Evolutionary conservation across 1,140 invertebrate species (phyloP), one percentile per base, ranked within the genome.

Genomic region (Marisa cornuarietis): DNA sequence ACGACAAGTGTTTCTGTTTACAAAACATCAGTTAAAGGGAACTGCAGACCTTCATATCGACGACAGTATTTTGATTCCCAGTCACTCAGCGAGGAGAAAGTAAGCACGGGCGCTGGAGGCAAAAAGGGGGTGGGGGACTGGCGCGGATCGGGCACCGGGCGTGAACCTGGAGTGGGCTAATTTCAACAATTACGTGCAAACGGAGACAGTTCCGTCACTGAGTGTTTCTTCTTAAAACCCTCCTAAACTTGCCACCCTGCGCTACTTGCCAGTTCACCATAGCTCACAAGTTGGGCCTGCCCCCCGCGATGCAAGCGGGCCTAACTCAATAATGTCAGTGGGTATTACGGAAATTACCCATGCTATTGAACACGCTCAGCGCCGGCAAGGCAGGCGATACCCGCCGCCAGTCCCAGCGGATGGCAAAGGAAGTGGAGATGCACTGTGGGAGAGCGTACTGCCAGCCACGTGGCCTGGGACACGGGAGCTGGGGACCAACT

Each of bases 311-410:
- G 81, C 69, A 79, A 82, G 79, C 77, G 78, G 78, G n/a, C 58
- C 78, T 79, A 82, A 82, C 72, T 77, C 66, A 82, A 82, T 82
- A 82, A 82, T 69, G 81, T 82, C 81, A 82, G 73, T 79, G 75
- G 78, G 62, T 79, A 73, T 82, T 82, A 78, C 54, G 81, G 71
- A 82, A 79, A 82, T 82, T 82, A 77, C 72, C 74, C 81, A 68
- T 82, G 81, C 79, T 72, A 82, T 54, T 65, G 81, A 79, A 77
- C 81, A 82, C 72, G 75, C 73, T 54, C 51, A 51, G 7, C 18
- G 52, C 22, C 24, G 61, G 61, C 54, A 68, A 71, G 24, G 66
- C 71, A 42, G 49, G 54, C 31, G 68, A 71, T 66, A 68, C 65
- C 11, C 77, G 61, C 68, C 52, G 52, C 22, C 26, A 24, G 66